phyloP scores from a whole-genome alignment of 1,140 invertebrate genomes.

The Eufriesea mexicana region DNA sequence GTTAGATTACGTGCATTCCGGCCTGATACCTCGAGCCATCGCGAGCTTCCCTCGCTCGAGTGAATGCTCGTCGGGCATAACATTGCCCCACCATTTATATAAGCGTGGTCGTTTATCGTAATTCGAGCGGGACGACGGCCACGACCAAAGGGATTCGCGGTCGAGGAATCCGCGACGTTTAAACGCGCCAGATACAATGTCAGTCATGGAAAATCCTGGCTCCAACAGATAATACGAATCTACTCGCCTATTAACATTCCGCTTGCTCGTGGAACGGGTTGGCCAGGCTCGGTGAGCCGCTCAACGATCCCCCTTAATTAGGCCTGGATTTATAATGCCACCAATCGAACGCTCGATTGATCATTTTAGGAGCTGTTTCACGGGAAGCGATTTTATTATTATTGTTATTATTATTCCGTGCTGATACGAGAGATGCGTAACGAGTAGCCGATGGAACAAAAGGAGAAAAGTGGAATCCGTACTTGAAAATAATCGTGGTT shows the following conservation, averaged over 20 bases:
- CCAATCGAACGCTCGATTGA: constrained; percentile 19
- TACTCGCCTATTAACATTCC: constrained; percentile 44
- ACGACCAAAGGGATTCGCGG: not conserved
- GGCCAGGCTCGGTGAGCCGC: not conserved
- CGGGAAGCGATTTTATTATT: not conserved
- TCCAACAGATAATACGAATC: constrained; percentile 26
- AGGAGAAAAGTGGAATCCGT: not conserved
- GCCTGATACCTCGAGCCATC: not conserved
- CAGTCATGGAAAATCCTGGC: constrained; percentile 26
- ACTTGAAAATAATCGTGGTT: not conserved
- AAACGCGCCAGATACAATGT: constrained; percentile 41
- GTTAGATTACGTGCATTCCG: constrained; percentile 56
- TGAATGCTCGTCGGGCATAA: not conserved
- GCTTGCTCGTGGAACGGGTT: constrained; percentile 17
- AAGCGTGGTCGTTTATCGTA: constrained; percentile 41
- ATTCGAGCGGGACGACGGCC: constrained; percentile 40
- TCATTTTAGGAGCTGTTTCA: constrained; percentile 29
- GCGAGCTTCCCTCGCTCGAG: not conserved
- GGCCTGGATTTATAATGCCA: constrained; percentile 33
- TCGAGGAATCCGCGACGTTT: constrained; percentile 16
- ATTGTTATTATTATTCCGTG: not conserved
- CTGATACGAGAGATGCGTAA: not conserved
- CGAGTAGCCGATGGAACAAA: not conserved
- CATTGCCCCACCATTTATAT: constrained; percentile 3
- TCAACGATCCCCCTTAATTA: constrained; percentile 29